phyloP scores from a whole-genome alignment of 2,113 vertebrate species.

The Hyperoodon ampullatus region DNA sequence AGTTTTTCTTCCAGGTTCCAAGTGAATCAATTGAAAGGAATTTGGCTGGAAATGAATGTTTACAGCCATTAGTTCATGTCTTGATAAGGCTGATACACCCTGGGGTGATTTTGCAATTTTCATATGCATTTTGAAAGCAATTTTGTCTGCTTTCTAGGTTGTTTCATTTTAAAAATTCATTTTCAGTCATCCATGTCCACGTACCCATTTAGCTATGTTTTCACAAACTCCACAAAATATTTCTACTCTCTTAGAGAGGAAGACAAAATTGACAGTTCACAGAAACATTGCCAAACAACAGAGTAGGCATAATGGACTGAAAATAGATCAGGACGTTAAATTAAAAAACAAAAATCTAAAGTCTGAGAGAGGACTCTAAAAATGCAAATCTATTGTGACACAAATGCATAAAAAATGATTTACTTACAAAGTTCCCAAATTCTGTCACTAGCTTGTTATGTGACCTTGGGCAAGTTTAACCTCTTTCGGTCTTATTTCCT shows the following conservation, averaged over 20 bases:
- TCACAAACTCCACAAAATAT: slow-evolving; percentile 41
- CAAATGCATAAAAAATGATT: neutral
- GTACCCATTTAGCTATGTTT: slow-evolving; percentile 56
- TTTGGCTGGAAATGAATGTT: slow-evolving; percentile 56
- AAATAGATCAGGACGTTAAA: neutral
- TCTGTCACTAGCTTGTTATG: neutral
- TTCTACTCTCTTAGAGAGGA: slow-evolving; percentile 26
- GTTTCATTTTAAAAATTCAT: slow-evolving; percentile 69
- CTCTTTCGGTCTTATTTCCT: neutral
- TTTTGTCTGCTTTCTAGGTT: slow-evolving; percentile 53
- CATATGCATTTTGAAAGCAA: slow-evolving; percentile 45
- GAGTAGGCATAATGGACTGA: neutral
- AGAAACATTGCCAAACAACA: neutral
- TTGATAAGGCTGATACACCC: slow-evolving; percentile 5
- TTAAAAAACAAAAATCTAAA: neutral
- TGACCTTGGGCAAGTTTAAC: slow-evolving; percentile 8
- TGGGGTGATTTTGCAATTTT: slow-evolving; percentile 51
- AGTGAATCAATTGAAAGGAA: neutral
- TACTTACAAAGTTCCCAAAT: neutral
- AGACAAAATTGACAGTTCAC: neutral
- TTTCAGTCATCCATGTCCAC: slow-evolving; percentile 58
- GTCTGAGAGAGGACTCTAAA: neutral
- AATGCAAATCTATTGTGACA: neutral
- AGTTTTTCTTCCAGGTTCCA: neutral
- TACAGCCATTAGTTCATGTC: slow-evolving; percentile 34